These are phyloP conservation scores for Euura saliciscinereae DNA, from an alignment of 1,140 invertebrate genomes.

Conservation along the genomic window DNA sequence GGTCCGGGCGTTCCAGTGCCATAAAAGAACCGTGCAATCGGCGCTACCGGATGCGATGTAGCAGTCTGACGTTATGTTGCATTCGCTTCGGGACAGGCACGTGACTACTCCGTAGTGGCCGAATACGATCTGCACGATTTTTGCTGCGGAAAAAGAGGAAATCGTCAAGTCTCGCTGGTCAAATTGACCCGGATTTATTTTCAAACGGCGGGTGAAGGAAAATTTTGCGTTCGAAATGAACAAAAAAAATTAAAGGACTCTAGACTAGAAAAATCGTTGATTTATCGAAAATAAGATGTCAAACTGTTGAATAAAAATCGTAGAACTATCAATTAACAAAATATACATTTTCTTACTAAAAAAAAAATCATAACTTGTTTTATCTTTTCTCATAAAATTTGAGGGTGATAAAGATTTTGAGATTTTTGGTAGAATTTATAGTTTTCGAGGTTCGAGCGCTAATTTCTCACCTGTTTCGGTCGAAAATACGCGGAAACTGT, in stretches of 20 bases:
- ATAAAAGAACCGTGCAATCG: slow-evolving; percentile 96
- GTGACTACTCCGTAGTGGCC: slow-evolving; percentile 99
- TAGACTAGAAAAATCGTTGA: too few relatives aligned
- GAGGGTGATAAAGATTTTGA: too few relatives aligned
- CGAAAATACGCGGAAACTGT: slow-evolving; percentile 97
- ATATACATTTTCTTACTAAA: too few relatives aligned
- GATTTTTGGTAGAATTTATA: slow-evolving; percentile 15
- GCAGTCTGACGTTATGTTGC: slow-evolving; percentile 98
- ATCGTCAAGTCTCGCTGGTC: too few relatives aligned
- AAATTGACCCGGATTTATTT: too few relatives aligned
- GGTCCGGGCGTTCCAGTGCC: slow-evolving; percentile 97
- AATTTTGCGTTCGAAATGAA: not conserved
- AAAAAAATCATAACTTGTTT: too few relatives aligned
- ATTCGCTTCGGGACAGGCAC: slow-evolving; percentile 94
- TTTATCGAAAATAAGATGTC: too few relatives aligned
- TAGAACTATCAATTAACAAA: too few relatives aligned
- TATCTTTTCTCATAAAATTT: too few relatives aligned
- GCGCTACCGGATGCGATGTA: slow-evolving; percentile 97
- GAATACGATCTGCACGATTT: slow-evolving; percentile 98
- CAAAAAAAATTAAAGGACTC: slow-evolving; percentile 8
- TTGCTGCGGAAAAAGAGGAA: slow-evolving; percentile 68
- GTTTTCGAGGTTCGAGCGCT: too few relatives aligned
- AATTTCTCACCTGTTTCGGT: slow-evolving; percentile 84
- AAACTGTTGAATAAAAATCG: too few relatives aligned
- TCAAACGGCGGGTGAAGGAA: too few relatives aligned